These are phyloP conservation scores for Tanypteryx hageni DNA, from an alignment of 2,888 invertebrate genomes.

Conservation along the genomic window DNA sequence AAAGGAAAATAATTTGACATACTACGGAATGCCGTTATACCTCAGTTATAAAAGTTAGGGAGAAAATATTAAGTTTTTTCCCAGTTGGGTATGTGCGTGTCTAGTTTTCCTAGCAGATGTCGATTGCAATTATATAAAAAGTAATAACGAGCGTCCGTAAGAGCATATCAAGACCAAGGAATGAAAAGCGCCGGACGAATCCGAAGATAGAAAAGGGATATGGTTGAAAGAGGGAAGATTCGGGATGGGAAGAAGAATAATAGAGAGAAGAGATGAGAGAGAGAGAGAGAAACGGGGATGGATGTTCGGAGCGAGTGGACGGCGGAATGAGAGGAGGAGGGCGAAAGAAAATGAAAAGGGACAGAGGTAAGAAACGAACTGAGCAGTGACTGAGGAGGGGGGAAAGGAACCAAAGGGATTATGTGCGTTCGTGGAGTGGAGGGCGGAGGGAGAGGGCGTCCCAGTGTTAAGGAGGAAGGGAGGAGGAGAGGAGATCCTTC, in stretches of 20 bases:
- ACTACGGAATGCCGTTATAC: too few relatives aligned
- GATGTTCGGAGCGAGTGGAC: not conserved
- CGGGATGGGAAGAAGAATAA: too few relatives aligned
- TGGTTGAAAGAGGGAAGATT: not conserved
- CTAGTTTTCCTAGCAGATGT: too few relatives aligned
- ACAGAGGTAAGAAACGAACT: not conserved
- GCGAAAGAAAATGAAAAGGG: not conserved
- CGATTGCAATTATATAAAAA: too few relatives aligned
- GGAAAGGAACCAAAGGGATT: not conserved
- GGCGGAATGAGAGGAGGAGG: not conserved
- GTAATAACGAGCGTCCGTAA: too few relatives aligned
- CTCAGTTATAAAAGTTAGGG: too few relatives aligned
- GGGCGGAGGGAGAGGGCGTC: not conserved
- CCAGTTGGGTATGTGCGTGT: too few relatives aligned
- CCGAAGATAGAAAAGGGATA: not conserved
- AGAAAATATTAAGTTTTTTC: too few relatives aligned
- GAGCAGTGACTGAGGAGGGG: not conserved
- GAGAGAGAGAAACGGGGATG: not conserved
- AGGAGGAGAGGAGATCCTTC: not conserved
- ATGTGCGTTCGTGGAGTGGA: not conserved
- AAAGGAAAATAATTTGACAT: too few relatives aligned
- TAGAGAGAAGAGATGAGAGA: not conserved
- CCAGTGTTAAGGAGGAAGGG: not conserved
- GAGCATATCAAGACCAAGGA: too few relatives aligned
- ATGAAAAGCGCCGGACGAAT: too few relatives aligned